phyloP scores from a whole-genome alignment of 2,113 vertebrate genomes.

The Rhea americana region DNA sequence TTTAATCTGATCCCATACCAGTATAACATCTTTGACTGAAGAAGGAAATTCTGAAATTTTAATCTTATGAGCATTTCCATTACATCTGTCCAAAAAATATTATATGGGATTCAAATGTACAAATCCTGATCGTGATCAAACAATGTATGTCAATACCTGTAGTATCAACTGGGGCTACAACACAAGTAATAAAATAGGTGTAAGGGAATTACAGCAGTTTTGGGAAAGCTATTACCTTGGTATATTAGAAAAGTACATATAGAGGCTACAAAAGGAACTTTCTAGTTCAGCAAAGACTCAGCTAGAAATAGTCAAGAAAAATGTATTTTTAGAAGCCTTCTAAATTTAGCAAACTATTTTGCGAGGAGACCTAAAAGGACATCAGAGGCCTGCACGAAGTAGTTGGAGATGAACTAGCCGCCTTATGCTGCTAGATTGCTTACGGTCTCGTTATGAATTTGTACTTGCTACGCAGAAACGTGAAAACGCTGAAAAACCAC shows the following conservation, averaged over 20 bases:
- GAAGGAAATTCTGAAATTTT: not conserved
- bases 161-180: no score
- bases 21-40: not conserved
- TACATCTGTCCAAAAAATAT: no score
- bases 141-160: not conserved
- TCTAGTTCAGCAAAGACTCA: not conserved
- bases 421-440: no score
- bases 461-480: no score
- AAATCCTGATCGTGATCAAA: no score
- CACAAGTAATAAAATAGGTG: no score
- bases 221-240: not conserved
- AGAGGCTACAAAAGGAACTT: not conserved
- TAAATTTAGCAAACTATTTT: not conserved
- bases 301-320: not conserved
- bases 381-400: no score
- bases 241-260: no score
- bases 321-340: not conserved
- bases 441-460: no score
- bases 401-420: no score
- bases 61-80: not conserved
- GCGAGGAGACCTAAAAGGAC: not conserved
- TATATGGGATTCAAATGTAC: no score
- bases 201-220: not conserved
- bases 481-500: no score
- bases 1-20: not conserved